phyloP scores from a whole-genome alignment of 2,797 vertebrate species.

The Enteromius argenteus region DNA sequence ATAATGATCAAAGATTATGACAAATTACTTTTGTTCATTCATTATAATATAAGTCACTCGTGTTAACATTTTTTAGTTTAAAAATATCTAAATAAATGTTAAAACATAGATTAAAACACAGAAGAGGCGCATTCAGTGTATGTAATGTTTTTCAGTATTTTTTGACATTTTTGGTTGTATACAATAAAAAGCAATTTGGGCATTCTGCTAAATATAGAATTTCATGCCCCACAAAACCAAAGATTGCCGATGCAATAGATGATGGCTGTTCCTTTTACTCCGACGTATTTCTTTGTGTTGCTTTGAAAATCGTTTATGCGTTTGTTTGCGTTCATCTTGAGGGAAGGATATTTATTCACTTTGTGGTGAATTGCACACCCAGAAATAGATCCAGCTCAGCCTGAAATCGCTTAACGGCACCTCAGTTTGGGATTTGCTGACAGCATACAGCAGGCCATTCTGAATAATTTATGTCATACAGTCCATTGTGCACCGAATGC shows the following conservation, averaged over 20 bases:
- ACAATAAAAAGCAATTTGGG: background rate
- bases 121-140: background rate
- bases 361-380: conserved; percentile 43
- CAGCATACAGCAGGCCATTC: conserved; percentile 39
- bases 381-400: conserved; percentile 44
- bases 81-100: background rate
- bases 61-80: background rate
- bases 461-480: conserved; percentile 54
- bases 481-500: conserved; percentile 51
- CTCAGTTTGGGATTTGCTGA: conserved; percentile 47
- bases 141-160: background rate
- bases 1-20: background rate
- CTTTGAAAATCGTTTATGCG: conserved; percentile 31
- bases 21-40: no score
- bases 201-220: background rate
- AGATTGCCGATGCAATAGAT: background rate
- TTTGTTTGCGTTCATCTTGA: conserved; percentile 41
- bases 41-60: no score
- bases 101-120: background rate
- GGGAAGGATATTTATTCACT: conserved; percentile 44
- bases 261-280: background rate
- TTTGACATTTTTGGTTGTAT: background rate
- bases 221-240: background rate
- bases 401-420: conserved; percentile 44
- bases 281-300: conserved; percentile 20